Conservation (phyloP, 2,797 vertebrate species). For the Pitangus sulphuratus region DNA sequence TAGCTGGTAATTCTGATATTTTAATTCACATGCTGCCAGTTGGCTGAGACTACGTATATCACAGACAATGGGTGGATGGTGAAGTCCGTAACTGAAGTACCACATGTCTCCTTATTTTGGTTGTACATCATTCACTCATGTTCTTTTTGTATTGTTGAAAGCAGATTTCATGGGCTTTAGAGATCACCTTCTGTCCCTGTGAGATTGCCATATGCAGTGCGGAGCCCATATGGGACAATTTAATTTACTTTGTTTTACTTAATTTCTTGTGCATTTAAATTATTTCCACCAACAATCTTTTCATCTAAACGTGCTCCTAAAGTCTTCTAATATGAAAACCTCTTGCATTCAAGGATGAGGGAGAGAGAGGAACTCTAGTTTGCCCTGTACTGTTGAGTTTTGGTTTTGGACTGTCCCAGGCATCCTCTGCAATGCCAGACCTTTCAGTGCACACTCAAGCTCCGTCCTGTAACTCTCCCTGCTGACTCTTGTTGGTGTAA, state of each 20-base stretch:
- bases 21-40: conserved; percentile 5
- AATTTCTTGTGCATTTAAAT: not conserved
- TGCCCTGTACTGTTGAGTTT: not conserved
- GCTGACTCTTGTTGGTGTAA: not conserved
- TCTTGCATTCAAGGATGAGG: not conserved
- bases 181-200: not conserved
- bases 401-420: not conserved
- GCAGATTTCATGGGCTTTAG: not conserved
- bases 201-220: not conserved
- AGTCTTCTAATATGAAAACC: not conserved
- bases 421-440: not conserved
- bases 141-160: not conserved
- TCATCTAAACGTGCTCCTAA: not conserved
- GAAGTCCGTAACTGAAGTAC: not conserved
- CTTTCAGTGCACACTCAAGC: not conserved
- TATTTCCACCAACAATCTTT: not conserved
- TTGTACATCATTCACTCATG: not conserved
- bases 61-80: not conserved
- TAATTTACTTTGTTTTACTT: not conserved
- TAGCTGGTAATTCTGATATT: conserved; percentile 19
- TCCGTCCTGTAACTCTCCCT: not conserved
- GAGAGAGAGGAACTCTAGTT: not conserved
- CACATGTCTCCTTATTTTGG: not conserved
- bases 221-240: not conserved
- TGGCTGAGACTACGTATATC: not conserved